These are phyloP conservation scores for Ectropis crepuscularia DNA, from an alignment of 2,888 invertebrate genomes.

Conservation along the genomic window DNA sequence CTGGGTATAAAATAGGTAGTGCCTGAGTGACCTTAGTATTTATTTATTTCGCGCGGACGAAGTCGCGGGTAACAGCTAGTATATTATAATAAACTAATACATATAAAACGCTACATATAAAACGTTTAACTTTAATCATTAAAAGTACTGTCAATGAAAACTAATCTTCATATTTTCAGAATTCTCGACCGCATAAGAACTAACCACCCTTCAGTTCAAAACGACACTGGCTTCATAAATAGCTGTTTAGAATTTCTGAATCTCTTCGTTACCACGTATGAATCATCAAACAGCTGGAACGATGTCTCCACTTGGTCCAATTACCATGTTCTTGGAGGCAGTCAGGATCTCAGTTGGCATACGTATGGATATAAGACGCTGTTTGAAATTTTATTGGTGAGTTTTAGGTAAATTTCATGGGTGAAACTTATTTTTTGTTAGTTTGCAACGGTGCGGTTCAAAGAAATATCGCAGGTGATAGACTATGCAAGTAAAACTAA, in stretches of 20 bases:
- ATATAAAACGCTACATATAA: too few relatives aligned
- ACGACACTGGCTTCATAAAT: slow-evolving; percentile 53
- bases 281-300: slow-evolving; percentile 61
- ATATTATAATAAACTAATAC: too few relatives aligned
- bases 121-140: too few relatives aligned
- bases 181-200: slow-evolving; percentile 50
- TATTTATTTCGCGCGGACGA: too few relatives aligned
- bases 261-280: slow-evolving; percentile 54
- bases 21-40: too few relatives aligned
- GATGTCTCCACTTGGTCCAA: slow-evolving; percentile 54
- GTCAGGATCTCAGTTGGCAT: slow-evolving; percentile 63
- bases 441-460: too few relatives aligned
- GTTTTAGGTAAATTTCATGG: slow-evolving; percentile 1
- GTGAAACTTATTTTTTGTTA: too few relatives aligned
- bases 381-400: slow-evolving; percentile 58
- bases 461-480: too few relatives aligned
- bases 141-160: too few relatives aligned
- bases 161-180: slow-evolving; percentile 41
- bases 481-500: too few relatives aligned
- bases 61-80: too few relatives aligned
- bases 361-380: slow-evolving; percentile 59
- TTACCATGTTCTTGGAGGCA: slow-evolving; percentile 54
- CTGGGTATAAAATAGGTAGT: too few relatives aligned
- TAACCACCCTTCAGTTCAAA: slow-evolving; percentile 46
- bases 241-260: slow-evolving; percentile 55